Evolutionary conservation across 2,888 invertebrate genomes (phyloP), one percentile per base, ranked within the genome.

Genomic region (Notodonta ziczac): DNA sequence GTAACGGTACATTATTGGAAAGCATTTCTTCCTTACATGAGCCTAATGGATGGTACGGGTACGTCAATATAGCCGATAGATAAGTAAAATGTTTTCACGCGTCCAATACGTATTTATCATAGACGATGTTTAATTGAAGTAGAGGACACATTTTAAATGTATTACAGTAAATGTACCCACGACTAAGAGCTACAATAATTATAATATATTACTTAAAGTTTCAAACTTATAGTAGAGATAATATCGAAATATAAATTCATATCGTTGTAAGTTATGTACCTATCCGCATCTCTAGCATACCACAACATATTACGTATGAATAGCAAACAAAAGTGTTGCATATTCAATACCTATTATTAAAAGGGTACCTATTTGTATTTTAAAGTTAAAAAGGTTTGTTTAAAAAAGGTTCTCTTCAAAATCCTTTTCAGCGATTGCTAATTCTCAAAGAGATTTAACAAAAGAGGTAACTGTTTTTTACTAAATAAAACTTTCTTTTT

Each of bases 401-500:
- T 66, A 52, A 56, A 63, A 53, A 53, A 39, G 54, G 67, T 67
- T 66, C 58, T 60, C 56, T 60, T 58, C 72, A 68, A 61, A 65
- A 75, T 72, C 67, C 66, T 77, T 80, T 75, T 74, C 50, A 62
- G 40, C 59, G 62, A 76, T 77, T 74, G 77, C 73, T 78, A 78
- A 78, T 77, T 76, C 65, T 65, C 57, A 63, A 70, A 66, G 57
- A 48, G 60, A 54, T 61, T 63, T 35, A 75, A 77, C 77, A 78
- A 79, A 76, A 65, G 74, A 44, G n/a, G n/a, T 46, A 90, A 90
- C 90, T 87, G 86, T 88, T 89, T 83, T n/a, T 77, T 62, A 61
- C 42, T 69, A 83, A 89, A 91, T 87, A 87, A 90, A 91, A 89
- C 85, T 90, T 89, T 90, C 87, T 84, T 72, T 62, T 67, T 83